These are phyloP conservation scores for Neopipo cinnamomea DNA, from an alignment of 2,113 vertebrate genomes.

Conservation along the genomic window DNA sequence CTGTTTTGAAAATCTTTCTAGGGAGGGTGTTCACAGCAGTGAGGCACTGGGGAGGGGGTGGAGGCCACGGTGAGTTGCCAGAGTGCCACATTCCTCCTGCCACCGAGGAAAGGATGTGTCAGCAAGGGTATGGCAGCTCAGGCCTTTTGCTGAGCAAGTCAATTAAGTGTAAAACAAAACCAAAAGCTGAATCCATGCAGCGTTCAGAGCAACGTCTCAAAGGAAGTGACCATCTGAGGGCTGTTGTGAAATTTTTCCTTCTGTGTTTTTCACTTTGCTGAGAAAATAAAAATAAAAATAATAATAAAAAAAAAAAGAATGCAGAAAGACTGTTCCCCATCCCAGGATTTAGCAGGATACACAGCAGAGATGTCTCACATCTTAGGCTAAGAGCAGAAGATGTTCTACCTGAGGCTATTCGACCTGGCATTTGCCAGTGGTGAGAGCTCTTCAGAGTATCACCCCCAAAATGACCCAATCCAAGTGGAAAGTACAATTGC, in stretches of 20 bases:
- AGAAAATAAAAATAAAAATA: not conserved
- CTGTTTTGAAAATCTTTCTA: not conserved
- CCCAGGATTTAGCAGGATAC: not conserved
- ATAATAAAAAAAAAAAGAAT: not conserved
- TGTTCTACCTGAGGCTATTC: not conserved
- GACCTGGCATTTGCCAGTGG: not conserved
- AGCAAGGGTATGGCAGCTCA: conserved; percentile 15
- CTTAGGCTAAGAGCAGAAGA: not conserved
- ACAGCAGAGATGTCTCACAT: not conserved
- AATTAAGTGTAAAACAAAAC: conserved; percentile 41
- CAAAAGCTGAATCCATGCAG: not conserved
- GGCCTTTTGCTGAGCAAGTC: not conserved
- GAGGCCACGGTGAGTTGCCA: not conserved
- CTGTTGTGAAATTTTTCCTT: not conserved
- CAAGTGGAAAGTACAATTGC: not conserved
- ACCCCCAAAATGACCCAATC: not conserved
- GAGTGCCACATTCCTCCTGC: not conserved
- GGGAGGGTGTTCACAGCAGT: not conserved
- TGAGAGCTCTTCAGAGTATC: not conserved
- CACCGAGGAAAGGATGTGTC: conserved; percentile 11
- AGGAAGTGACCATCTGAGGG: not conserved
- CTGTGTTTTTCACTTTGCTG: not conserved
- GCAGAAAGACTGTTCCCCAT: not conserved
- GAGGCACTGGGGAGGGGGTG: not conserved
- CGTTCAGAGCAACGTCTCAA: not conserved